Evolutionary conservation across 1,140 invertebrate genomes (phyloP).

Genomic region (Argopecten irradians): DNA sequence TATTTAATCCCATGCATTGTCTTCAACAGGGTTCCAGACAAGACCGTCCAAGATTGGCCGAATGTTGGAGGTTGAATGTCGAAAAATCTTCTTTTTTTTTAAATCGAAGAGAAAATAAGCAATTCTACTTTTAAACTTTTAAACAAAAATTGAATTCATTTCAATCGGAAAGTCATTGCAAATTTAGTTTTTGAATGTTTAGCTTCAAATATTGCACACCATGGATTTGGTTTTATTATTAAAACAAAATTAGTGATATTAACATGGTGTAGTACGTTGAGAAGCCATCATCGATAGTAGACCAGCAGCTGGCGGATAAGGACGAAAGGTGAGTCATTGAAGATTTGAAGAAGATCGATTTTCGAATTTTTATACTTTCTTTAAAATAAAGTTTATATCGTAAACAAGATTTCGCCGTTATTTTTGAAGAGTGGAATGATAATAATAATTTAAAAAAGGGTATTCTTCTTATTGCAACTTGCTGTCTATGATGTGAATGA

Average conservation of each 20-base stretch:
- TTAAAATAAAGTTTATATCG: no score
- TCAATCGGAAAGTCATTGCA: background rate
- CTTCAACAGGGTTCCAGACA: background rate
- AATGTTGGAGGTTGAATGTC: background rate
- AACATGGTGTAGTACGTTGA: no score
- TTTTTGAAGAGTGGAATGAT: no score
- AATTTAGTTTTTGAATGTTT: background rate
- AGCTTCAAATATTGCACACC: conserved; percentile 11
- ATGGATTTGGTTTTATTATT: background rate
- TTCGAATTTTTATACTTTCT: background rate
- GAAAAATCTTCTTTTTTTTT: no score
- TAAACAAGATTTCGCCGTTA: no score
- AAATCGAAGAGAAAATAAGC: no score
- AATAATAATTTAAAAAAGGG: no score
- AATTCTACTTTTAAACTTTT: background rate
- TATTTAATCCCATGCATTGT: conserved; percentile 12
- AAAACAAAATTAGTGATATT: conserved; percentile 13
- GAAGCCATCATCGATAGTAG: background rate
- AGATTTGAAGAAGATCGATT: conserved; percentile 1
- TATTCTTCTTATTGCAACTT: no score
- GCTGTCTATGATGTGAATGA: no score
- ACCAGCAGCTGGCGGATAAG: background rate
- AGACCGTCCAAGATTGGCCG: conserved; percentile 19
- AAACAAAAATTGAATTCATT: background rate
- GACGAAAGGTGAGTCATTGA: background rate